Conservation (phyloP, 2,888 invertebrate genomes). For the Cataglyphis livida region DNA sequence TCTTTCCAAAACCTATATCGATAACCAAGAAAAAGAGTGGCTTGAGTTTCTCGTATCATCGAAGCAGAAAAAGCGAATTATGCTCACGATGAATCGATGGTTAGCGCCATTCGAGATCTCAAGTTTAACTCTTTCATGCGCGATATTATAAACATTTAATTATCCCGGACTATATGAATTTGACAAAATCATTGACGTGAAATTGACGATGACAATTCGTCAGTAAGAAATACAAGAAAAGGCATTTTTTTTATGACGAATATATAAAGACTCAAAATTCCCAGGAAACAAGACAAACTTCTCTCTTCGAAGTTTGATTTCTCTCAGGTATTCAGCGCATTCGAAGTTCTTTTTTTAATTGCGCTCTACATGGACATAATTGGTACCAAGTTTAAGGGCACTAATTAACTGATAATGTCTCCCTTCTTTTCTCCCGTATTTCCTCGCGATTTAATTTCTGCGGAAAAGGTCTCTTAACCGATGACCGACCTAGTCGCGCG, state of each 20-base stretch:
- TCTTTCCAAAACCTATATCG: slow-evolving; percentile 47
- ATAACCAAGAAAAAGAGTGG: slow-evolving; percentile 17
- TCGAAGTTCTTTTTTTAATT: background rate
- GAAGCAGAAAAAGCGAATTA: background rate
- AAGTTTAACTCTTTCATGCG: background rate
- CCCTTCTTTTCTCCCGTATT: background rate
- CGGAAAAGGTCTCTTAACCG: background rate
- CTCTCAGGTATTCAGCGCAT: background rate
- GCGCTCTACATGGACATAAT: background rate
- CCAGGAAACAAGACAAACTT: background rate
- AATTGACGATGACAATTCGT: background rate
- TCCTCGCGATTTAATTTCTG: background rate
- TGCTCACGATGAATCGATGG: background rate
- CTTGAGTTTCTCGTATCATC: background rate
- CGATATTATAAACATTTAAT: background rate
- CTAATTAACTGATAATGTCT: background rate
- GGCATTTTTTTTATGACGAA: background rate
- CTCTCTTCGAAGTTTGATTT: background rate
- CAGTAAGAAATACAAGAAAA: background rate
- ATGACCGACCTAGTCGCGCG: background rate
- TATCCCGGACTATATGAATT: background rate
- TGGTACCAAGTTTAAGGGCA: background rate
- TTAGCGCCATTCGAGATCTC: background rate
- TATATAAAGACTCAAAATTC: background rate
- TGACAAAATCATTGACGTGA: background rate